These are phyloP conservation scores for Crotophaga sulcirostris DNA, from an alignment of 2,113 vertebrate genomes.

Conservation along the genomic window DNA sequence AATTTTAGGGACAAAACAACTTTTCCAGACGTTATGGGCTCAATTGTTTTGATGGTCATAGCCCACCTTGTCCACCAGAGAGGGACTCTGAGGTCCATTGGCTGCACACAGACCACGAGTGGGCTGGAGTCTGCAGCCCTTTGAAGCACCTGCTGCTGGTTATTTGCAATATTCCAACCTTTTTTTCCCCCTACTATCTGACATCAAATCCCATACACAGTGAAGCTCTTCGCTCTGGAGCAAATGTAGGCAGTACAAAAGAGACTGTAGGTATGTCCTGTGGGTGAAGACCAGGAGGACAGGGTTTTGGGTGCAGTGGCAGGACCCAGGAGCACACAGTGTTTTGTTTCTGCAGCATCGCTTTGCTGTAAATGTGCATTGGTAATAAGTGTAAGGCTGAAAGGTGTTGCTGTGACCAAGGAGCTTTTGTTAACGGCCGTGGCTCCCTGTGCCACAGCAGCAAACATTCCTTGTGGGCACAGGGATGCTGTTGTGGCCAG, in stretches of 20 bases:
- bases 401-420: background rate
- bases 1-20: background rate
- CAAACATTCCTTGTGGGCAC: background rate
- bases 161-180: background rate
- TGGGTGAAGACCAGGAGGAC: background rate
- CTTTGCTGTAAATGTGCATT: background rate
- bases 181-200: background rate
- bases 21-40: background rate
- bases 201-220: background rate
- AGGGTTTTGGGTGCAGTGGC: background rate
- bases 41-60: background rate
- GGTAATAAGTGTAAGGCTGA: background rate
- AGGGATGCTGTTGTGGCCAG: background rate
- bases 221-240: background rate
- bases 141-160: fast-evolving
- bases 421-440: background rate
- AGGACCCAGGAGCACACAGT: background rate
- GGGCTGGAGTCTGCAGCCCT: background rate
- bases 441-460: background rate
- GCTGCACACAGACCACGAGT: background rate
- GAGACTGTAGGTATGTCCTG: background rate
- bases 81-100: too few species aligned
- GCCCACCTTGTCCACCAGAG: fast-evolving
- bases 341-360: background rate
- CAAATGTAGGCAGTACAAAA: background rate